Evolutionary conservation across 2,888 invertebrate species (phyloP).

Genomic region (Ditylenchus weischeri): DNA sequence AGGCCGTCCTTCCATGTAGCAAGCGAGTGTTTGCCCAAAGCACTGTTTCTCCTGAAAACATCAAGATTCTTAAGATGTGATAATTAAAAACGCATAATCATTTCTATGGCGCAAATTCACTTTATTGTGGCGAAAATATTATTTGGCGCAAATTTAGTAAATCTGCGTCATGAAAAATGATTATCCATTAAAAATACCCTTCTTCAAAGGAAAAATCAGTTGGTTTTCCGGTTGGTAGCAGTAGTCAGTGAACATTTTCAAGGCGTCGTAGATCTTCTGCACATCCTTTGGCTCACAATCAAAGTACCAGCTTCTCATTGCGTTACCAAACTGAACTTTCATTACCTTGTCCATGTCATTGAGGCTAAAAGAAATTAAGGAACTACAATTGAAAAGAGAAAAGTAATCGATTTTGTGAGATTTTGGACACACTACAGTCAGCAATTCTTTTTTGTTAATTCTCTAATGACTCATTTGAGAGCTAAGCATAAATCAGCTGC

Average conservation of each 20-base stretch:
- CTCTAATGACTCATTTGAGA: too few relatives aligned
- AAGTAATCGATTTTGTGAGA: too few relatives aligned
- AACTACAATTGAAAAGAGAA: background rate
- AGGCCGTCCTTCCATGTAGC: slow-evolving; percentile 72
- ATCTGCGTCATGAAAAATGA: too few relatives aligned
- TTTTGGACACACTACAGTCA: too few relatives aligned
- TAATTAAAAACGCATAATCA: too few relatives aligned
- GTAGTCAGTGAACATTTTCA: slow-evolving; percentile 67
- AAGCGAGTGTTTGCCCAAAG: slow-evolving; percentile 74
- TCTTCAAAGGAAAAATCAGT: slow-evolving; percentile 68
- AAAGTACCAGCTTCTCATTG: slow-evolving; percentile 70
- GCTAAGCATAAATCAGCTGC: too few relatives aligned
- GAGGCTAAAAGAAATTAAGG: slow-evolving; percentile 58
- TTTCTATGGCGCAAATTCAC: too few relatives aligned
- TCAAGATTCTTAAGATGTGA: background rate
- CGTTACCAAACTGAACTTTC: slow-evolving; percentile 72
- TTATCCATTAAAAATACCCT: too few relatives aligned
- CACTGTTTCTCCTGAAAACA: slow-evolving; percentile 66
- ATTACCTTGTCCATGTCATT: slow-evolving; percentile 66
- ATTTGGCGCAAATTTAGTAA: too few relatives aligned
- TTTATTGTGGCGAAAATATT: too few relatives aligned
- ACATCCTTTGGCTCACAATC: slow-evolving; percentile 65
- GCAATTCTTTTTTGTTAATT: too few relatives aligned
- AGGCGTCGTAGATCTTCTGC: slow-evolving; percentile 71
- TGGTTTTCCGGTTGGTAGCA: slow-evolving; percentile 65